A percentile compares a stretch with the other conserved stretches of the same genome.
Conservation (phyloP, 2,797 vertebrate genomes). For the Aplochiton taeniatus region DNA sequence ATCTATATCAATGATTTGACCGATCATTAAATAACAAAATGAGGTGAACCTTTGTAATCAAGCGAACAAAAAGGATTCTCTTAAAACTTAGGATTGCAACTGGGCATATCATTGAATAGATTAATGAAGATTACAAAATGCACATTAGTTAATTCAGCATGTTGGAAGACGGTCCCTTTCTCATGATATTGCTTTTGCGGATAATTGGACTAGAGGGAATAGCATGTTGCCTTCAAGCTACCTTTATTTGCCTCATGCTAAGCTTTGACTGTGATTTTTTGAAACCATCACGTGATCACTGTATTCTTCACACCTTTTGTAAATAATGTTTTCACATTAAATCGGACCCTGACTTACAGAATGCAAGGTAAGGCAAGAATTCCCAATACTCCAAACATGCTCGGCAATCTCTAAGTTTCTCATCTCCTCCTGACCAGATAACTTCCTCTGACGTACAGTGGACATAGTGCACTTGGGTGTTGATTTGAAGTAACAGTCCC, state of each 20-base stretch:
- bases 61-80: too few relatives aligned
- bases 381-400: slow-evolving; percentile 72
- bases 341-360: slow-evolving; percentile 84
- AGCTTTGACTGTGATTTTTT: slow-evolving; percentile 73
- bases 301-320: slow-evolving; percentile 80
- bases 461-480: slow-evolving; percentile 73
- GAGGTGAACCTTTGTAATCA: too few relatives aligned
- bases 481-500: slow-evolving; percentile 30
- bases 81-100: too few relatives aligned
- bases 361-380: slow-evolving; percentile 84
- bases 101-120: too few relatives aligned
- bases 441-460: slow-evolving; percentile 57
- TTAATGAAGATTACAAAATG: too few relatives aligned
- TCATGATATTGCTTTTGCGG: slow-evolving; percentile 29
- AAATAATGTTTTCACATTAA: slow-evolving; percentile 84
- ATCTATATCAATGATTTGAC: neutral
- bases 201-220: slow-evolving; percentile 20
- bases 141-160: too few relatives aligned
- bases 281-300: slow-evolving; percentile 75
- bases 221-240: slow-evolving; percentile 66
- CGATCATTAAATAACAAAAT: too few relatives aligned
- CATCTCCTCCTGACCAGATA: slow-evolving; percentile 53
- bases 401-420: slow-evolving; percentile 67
- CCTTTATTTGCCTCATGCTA: slow-evolving; percentile 67
- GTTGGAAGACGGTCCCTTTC: neutral